Conservation (phyloP, 2,888 invertebrate species). For the Epicampocera succincta region DNA sequence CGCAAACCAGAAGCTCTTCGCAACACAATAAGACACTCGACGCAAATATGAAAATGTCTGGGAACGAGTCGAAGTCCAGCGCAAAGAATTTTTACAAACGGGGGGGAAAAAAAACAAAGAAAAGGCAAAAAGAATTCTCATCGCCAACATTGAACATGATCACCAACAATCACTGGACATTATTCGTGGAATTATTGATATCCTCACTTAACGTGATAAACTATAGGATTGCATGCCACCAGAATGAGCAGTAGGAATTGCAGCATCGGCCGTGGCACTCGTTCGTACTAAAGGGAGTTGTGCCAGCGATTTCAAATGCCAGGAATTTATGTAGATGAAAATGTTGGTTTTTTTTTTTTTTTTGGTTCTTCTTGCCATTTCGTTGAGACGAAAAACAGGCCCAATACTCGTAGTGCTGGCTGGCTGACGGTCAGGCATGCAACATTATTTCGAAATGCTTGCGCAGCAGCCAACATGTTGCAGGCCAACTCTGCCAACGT, state of each 20-base stretch:
- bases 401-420: conserved; percentile 27
- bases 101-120: conserved; percentile 38
- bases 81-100: conserved; percentile 28
- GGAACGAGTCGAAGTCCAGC: conserved; percentile 16
- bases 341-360: conserved; percentile 35
- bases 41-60: conserved; percentile 40
- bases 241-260: conserved; percentile 17
- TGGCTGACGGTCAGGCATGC: conserved; percentile 63
- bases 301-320: conserved; percentile 62
- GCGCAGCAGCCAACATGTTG: conserved; percentile 60
- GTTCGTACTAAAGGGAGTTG: conserved; percentile 24
- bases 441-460: conserved; percentile 59
- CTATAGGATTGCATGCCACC: conserved; percentile 65
- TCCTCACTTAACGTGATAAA: conserved; percentile 68
- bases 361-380: not conserved
- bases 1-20: conserved; percentile 60
- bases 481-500: conserved; percentile 29
- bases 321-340: conserved; percentile 69
- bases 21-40: conserved; percentile 63
- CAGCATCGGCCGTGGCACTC: conserved; percentile 8
- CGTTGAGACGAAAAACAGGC: not conserved
- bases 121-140: conserved; percentile 39
- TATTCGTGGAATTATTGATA: conserved; percentile 70
- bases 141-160: conserved; percentile 66
- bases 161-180: conserved; percentile 66